Conservation (phyloP, 2,113 vertebrate genomes). For the Myanophis thanlyinensis region DNA sequence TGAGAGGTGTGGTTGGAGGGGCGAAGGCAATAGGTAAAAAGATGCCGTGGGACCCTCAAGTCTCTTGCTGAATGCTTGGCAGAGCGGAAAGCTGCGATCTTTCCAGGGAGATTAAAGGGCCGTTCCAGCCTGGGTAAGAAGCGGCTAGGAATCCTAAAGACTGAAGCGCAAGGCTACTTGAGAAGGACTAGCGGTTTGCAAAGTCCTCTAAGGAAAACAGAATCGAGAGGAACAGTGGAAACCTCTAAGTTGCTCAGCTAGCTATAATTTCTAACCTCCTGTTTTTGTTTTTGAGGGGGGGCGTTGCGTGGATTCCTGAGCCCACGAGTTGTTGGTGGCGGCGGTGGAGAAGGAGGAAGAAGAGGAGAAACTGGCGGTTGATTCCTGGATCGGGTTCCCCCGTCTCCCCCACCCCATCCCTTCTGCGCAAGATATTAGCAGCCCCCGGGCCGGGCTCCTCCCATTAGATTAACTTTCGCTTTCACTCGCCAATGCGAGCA, state of each 20-base stretch:
- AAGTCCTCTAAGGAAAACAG: background rate
- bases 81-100: background rate
- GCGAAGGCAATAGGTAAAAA: background rate
- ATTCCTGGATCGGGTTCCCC: background rate
- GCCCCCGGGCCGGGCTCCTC: background rate
- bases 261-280: background rate
- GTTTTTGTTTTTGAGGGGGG: background rate
- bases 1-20: too few relatives aligned
- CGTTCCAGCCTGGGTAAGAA: background rate
- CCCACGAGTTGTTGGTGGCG: background rate
- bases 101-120: background rate
- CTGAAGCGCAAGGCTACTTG: background rate
- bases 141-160: background rate
- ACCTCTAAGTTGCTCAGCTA: background rate
- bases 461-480: background rate
- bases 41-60: background rate
- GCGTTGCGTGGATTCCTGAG: background rate
- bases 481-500: background rate
- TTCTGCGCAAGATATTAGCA: background rate
- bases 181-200: background rate
- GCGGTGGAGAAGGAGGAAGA: background rate
- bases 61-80: background rate
- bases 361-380: too few relatives aligned
- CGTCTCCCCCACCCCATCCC: background rate
- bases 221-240: background rate